A percentile compares a stretch with the other conserved stretches of the same genome.
Conservation (phyloP, 2,888 invertebrate species). For the Agrochola lychnidis region DNA sequence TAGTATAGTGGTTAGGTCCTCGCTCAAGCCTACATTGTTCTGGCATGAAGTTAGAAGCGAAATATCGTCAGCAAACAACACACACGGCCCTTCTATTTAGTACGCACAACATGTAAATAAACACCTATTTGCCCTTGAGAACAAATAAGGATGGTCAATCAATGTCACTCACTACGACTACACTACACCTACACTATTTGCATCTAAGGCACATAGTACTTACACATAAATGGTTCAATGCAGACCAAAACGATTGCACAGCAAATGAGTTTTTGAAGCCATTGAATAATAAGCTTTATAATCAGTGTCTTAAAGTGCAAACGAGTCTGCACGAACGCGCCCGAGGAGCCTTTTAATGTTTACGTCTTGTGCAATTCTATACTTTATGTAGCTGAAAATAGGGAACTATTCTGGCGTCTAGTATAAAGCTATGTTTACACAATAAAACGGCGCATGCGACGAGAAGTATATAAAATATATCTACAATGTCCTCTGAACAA, state of each 20-base stretch:
- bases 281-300: constrained; percentile 1
- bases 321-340: background rate
- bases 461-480: constrained; percentile 20
- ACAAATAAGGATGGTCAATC: constrained; percentile 36
- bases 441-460: background rate
- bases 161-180: constrained; percentile 20
- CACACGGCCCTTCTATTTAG: no score
- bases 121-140: constrained; percentile 23
- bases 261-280: background rate
- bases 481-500: constrained; percentile 32
- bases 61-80: no score
- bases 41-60: no score
- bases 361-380: background rate
- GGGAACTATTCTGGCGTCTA: background rate
- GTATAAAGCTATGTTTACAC: constrained; percentile 17
- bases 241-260: background rate
- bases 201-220: background rate
- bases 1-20: no score
- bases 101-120: constrained; percentile 27
- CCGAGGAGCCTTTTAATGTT: background rate
- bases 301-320: background rate
- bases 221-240: background rate
- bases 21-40: no score
- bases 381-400: accelerated
- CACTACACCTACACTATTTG: constrained; percentile 19